phyloP scores from a whole-genome alignment of 1,140 invertebrate genomes.

The Drosophila eugracilis region DNA sequence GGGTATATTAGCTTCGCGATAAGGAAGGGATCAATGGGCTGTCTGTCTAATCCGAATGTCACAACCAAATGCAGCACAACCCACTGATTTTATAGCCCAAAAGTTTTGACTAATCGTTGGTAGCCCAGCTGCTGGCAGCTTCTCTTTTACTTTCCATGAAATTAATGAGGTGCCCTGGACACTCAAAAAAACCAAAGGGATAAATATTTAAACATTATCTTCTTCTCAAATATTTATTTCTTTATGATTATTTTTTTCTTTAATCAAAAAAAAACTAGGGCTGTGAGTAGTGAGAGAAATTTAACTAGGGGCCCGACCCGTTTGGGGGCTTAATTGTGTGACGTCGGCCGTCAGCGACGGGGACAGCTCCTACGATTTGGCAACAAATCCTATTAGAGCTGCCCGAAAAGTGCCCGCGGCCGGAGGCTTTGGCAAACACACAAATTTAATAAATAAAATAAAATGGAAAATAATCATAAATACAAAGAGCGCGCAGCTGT shows the following conservation, averaged over 20 bases:
- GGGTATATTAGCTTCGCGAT: slow-evolving; percentile 29
- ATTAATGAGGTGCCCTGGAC: slow-evolving; percentile 24
- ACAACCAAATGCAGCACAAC: slow-evolving; percentile 12
- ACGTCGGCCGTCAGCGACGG: slow-evolving; percentile 49
- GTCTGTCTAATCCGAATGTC: slow-evolving; percentile 15
- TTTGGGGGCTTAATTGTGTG: slow-evolving; percentile 33
- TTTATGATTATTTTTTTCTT: neutral
- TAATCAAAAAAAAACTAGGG: neutral
- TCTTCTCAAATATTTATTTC: neutral
- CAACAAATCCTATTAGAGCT: slow-evolving; percentile 75
- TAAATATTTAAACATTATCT: no score
- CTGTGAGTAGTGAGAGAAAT: slow-evolving; percentile 27
- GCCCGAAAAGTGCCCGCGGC: slow-evolving; percentile 44
- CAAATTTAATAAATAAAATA: slow-evolving; percentile 74
- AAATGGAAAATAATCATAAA: slow-evolving; percentile 71
- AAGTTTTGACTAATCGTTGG: slow-evolving; percentile 62
- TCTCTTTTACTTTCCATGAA: slow-evolving; percentile 30
- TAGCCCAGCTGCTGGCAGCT: slow-evolving; percentile 52
- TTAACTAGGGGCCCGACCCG: slow-evolving; percentile 17
- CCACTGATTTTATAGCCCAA: slow-evolving; percentile 11
- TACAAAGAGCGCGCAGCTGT: slow-evolving; percentile 75
- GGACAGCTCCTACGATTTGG: slow-evolving; percentile 50
- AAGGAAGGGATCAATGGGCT: slow-evolving; percentile 7
- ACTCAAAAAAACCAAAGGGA: no score
- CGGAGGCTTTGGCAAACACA: slow-evolving; percentile 52